Percentiles rank a stretch among this genome's conserved stretches.
These are phyloP conservation scores for Eurois occulta DNA, from an alignment of 2,888 invertebrate genomes.

Conservation along the genomic window DNA sequence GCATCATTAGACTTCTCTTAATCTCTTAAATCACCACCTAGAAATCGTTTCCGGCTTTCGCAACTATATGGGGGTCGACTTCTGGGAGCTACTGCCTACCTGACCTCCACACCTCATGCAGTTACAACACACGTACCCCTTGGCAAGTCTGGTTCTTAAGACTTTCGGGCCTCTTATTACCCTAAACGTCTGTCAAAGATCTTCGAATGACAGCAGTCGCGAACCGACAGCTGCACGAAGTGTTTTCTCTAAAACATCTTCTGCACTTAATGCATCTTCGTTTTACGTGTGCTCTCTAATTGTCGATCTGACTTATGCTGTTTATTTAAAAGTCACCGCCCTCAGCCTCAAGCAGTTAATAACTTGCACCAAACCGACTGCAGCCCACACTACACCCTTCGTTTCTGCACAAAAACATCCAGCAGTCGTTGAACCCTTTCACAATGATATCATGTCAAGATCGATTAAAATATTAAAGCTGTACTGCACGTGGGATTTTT, in stretches of 20 bases:
- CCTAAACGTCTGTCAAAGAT: neutral
- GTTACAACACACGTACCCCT: neutral
- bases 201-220: neutral
- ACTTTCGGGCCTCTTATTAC: neutral
- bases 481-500: constrained; percentile 42
- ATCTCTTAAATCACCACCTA: neutral
- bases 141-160: neutral
- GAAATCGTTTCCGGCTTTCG: neutral
- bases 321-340: neutral
- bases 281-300: neutral
- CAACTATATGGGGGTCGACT: too few species aligned
- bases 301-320: neutral
- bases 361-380: constrained; percentile 61
- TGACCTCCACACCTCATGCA: neutral
- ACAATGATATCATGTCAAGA: constrained; percentile 74
- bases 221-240: neutral
- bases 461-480: constrained; percentile 47
- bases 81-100: neutral
- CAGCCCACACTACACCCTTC: constrained; percentile 76
- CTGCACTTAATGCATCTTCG: neutral
- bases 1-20: neutral
- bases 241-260: neutral
- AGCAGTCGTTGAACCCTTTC: constrained; percentile 77
- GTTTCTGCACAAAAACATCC: constrained; percentile 66
- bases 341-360: constrained; percentile 21